Conservation (phyloP, 2,888 invertebrate species). For the Apamea monoglypha region DNA sequence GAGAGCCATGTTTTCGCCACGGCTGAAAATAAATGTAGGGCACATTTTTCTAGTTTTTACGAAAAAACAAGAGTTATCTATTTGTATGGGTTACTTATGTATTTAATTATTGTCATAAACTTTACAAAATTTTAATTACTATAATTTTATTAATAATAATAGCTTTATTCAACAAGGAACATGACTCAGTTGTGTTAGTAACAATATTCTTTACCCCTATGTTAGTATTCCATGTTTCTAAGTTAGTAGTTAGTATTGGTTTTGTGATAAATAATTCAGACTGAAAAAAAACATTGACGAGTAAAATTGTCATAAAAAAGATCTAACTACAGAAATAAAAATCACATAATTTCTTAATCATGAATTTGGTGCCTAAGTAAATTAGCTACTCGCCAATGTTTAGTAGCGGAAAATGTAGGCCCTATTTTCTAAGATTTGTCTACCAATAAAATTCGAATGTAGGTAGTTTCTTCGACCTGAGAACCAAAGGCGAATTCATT, state of each 20-base stretch:
- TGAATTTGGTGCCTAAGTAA: no score
- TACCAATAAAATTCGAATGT: neutral
- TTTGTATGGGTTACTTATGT: no score
- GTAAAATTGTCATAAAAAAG: neutral
- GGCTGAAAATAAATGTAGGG: slow-evolving; percentile 1
- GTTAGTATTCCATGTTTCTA: no score
- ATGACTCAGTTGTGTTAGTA: no score
- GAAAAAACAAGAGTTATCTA: no score
- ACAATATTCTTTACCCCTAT: no score
- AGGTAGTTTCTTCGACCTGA: neutral
- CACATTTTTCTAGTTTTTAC: neutral
- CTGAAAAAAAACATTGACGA: neutral
- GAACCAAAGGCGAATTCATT: neutral
- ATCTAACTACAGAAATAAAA: neutral
- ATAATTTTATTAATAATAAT: no score
- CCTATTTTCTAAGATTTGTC: neutral
- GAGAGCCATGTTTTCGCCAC: slow-evolving; percentile 14
- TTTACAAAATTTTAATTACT: no score
- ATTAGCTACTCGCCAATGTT: neutral
- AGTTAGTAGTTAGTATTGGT: neutral
- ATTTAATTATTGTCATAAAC: no score
- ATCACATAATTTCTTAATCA: neutral
- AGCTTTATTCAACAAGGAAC: no score
- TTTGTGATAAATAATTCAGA: neutral
- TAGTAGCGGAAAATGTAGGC: neutral